Evolutionary conservation across 2,113 vertebrate genomes (phyloP).

Genomic region (Petromus typicus): DNA sequence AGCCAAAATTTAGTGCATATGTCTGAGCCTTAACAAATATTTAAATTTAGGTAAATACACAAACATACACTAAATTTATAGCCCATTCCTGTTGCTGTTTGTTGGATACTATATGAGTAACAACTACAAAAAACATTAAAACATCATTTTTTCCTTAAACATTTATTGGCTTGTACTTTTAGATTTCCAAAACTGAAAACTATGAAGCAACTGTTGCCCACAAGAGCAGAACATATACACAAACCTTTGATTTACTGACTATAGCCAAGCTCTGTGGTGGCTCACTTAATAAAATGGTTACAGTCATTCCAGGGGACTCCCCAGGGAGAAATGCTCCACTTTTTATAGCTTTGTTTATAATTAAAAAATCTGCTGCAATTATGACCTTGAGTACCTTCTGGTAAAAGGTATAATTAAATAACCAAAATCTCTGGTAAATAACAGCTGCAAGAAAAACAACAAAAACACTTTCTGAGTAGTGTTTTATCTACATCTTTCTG

Average conservation of each 20-base stretch:
- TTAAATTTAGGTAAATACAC: not conserved
- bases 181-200: conserved; percentile 63
- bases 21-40: not conserved
- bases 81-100: not conserved
- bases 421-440: conserved; percentile 72
- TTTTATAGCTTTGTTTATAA: conserved; percentile 77
- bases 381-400: conserved; percentile 78
- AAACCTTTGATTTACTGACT: conserved; percentile 66
- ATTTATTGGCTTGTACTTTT: conserved; percentile 23
- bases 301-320: conserved; percentile 41
- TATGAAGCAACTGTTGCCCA: conserved; percentile 17
- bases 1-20: not conserved
- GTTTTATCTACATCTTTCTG: conserved; percentile 59
- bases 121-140: conserved; percentile 50
- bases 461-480: conserved; percentile 47
- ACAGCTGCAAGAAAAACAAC: conserved; percentile 60
- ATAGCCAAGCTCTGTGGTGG: conserved; percentile 29
- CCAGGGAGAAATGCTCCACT: conserved; percentile 71
- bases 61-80: not conserved
- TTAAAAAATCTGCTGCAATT: conserved; percentile 77
- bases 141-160: not conserved
- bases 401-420: conserved; percentile 80
- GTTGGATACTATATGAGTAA: not conserved
- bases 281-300: conserved; percentile 58
- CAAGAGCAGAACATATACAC: conserved; percentile 58